Evolutionary conservation across 2,113 vertebrate species (phyloP).

Genomic region (Daphoenositta chrysoptera): DNA sequence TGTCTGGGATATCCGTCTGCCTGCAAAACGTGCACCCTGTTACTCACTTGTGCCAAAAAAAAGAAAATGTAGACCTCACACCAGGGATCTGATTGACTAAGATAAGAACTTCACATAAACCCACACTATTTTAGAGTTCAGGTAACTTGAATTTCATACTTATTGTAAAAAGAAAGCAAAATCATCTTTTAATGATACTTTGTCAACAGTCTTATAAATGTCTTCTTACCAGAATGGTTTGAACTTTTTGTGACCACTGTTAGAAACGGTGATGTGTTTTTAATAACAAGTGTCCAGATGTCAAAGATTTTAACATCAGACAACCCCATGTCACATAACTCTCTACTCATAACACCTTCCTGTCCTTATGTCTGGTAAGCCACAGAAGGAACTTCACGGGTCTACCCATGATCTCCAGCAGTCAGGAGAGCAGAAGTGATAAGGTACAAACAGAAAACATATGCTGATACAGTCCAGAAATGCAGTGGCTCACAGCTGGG

Average conservation of each 20-base stretch:
- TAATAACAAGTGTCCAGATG: not conserved
- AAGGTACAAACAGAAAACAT: not conserved
- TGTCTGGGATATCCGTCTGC: not conserved
- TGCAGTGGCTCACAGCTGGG: not conserved
- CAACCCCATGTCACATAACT: accelerated
- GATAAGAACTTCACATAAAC: not conserved
- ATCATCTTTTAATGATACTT: not conserved
- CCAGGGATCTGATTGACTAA: not conserved
- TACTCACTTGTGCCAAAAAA: not conserved
- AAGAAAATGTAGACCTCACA: not conserved
- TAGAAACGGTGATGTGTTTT: not conserved
- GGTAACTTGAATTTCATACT: not conserved
- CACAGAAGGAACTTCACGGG: not conserved
- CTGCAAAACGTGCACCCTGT: not conserved
- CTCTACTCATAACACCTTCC: not conserved
- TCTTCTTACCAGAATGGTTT: not conserved
- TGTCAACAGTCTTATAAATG: not conserved
- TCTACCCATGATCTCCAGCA: not conserved
- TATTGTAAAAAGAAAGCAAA: not conserved
- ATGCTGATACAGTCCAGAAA: not conserved
- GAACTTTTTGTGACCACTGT: not conserved
- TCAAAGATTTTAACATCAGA: not conserved
- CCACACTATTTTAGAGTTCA: not conserved
- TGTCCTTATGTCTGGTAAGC: not conserved
- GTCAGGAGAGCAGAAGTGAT: not conserved